A percentile compares a stretch with the other conserved stretches of the same genome.
phyloP scores from a whole-genome alignment of 2,888 invertebrate species.

The Aethes cnicana region DNA sequence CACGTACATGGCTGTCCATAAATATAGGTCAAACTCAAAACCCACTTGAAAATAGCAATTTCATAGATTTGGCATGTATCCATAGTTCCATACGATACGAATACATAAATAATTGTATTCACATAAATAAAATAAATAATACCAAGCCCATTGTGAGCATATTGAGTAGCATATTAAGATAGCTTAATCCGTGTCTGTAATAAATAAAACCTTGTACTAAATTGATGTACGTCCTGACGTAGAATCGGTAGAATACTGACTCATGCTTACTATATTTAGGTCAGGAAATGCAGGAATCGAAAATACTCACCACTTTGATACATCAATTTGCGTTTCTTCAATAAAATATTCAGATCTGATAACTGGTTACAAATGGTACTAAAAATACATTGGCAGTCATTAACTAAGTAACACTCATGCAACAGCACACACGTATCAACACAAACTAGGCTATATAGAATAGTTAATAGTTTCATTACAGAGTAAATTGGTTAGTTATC shows the following conservation, averaged over 20 bases:
- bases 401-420: constrained; percentile 54
- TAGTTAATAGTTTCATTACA: constrained; percentile 28
- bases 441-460: constrained; percentile 36
- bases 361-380: constrained; percentile 4
- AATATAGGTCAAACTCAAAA: no score
- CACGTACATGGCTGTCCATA: no score
- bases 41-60: no score
- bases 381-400: constrained; percentile 21
- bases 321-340: constrained; percentile 8
- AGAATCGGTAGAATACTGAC: constrained; percentile 28
- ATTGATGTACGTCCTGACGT: constrained; percentile 25
- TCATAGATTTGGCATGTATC: constrained; percentile 20
- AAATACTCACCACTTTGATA: constrained; percentile 19
- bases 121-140: constrained; percentile 23
- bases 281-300: constrained; percentile 15
- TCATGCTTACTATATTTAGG: constrained; percentile 18
- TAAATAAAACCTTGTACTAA: constrained; percentile 27
- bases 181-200: constrained; percentile 22
- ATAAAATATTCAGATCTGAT: constrained; percentile 13
- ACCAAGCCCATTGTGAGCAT: constrained; percentile 17
- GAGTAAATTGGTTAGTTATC: constrained; percentile 47
- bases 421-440: constrained; percentile 47
- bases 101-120: constrained; percentile 10
- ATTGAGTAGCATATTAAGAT: constrained; percentile 18
- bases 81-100: constrained; percentile 2